These are phyloP conservation scores for Sphinx pinastri DNA, from an alignment of 2,888 invertebrate genomes.

Conservation along the genomic window DNA sequence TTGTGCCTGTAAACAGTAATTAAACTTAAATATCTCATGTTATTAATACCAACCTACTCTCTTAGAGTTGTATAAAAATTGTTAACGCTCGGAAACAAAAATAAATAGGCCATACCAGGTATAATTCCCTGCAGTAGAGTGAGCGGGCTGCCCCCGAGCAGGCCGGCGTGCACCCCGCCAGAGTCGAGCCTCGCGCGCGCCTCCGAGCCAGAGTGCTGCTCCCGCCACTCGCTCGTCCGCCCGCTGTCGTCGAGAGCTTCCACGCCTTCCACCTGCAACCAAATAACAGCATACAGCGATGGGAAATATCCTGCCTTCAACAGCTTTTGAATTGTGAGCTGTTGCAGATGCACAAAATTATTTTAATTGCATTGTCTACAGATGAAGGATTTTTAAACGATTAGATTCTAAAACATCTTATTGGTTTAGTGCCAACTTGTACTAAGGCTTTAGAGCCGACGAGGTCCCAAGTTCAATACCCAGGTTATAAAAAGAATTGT, in stretches of 20 bases:
- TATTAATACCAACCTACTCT: background rate
- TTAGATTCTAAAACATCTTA: too few species aligned
- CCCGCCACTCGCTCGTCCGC: constrained; percentile 36
- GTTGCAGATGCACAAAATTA: too few species aligned
- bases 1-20: constrained; percentile 87
- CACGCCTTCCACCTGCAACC: constrained; percentile 70
- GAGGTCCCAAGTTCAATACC: too few species aligned
- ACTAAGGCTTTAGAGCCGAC: too few species aligned
- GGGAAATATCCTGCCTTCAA: background rate
- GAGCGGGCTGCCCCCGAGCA: constrained; percentile 86
- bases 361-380: too few species aligned
- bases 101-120: constrained; percentile 86
- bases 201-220: constrained; percentile 44
- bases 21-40: background rate
- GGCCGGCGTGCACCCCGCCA: constrained; percentile 70
- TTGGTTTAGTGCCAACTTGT: too few species aligned
- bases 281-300: background rate
- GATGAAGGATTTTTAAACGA: too few species aligned
- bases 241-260: constrained; percentile 54
- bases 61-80: too few species aligned
- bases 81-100: background rate
- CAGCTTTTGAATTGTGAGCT: too few species aligned
- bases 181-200: constrained; percentile 67
- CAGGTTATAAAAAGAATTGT: too few species aligned
- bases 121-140: constrained; percentile 91